Base-by-base conservation (phyloP, 2,797 vertebrate species). In the Macrochelys suwanniensis region DNA sequence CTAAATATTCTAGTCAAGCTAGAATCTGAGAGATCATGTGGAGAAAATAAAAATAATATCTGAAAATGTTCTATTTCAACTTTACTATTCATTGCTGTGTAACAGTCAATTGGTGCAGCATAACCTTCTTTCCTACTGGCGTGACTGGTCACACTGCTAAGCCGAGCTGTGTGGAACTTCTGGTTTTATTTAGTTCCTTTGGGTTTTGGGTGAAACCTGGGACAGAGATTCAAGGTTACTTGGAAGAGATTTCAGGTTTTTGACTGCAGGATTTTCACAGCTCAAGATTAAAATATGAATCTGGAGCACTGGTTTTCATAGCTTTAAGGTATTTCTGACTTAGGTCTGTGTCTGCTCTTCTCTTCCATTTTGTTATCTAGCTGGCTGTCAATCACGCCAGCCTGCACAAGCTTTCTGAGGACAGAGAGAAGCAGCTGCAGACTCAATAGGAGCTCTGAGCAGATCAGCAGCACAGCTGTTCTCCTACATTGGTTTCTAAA, bases 391-490 rank as follows among this genome's bases (percentile, higher is more conserved):
- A 61, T 96, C 96, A 97, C 95, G 10, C 9, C 82, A 92, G 89
- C 42, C 45, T 15, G 68, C 68, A 71, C 68, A 89, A 97, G 96
- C 94, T 95, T 96, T 96, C 92, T 94, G 85, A 96, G 96, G 97
- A 96, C 96, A 95, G 91, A 89, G 92, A 81, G 87, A 96, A 96
- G 92, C 97, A 97, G 96, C 96, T 97, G 97, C 94, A 96, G 84
- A 93, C 96, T 97, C 91, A 97, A 96, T 97, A 91, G 89, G 21
- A 95, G 92, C 89, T 95, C 94, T 96, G 93, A 97, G 95, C 92
- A 96, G 91, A 85, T 97, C 95, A 94, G 92, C 96, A 95, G 93
- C 95, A 95, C 97, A 97, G 96, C 96, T 97, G 97, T 97, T 96
- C 91, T 74, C 15, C 65, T 84, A 77, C 96, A 96, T 94, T 95